Base-by-base conservation (phyloP, 2,113 vertebrate genomes). In the Corythaeola cristata region DNA sequence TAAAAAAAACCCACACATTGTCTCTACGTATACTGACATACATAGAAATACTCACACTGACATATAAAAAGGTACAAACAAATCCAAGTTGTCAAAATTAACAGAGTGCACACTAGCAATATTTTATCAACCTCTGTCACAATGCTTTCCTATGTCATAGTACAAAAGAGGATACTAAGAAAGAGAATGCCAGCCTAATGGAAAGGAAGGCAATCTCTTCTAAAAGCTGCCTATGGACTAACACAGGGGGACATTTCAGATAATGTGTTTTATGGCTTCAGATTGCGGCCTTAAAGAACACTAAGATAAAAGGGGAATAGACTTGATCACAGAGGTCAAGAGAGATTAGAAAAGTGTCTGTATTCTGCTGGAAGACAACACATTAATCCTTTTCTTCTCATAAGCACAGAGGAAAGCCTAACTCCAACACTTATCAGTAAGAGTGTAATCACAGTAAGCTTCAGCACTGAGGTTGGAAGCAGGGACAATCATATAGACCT, bases 81-180 rank as follows among this genome's bases (percentile, higher is more conserved):
- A 94, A 95, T 85, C n/a, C 15, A 23, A 91, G 69, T 75, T 92
- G 91, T 75, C 84, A 96, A 92, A 87, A 87, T 68, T 81, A 96
- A 88, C 23, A 41, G 15, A 90, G 64, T 17, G 17, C 55, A 84
- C 47, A 44, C 66, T 74, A 77, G 72, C 88, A 96, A 93, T 92
- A 85, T 80, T 95, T 80, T 78, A 69, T 58, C 63, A 73, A 27
- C 55, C 67, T 95, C 55, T 90, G 50, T 37, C 66, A 72, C 35
- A 52, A 60, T 35, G 63, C 71, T 19, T 87, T 74, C 52, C 53
- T 30, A 8, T 39, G 32, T 47, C 45, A 53, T 30, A n/a, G 30
- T 60, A 63, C 56, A 78, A 37, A 56, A 59, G 53, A 78, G 32
- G 44, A 50, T 53, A 55, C 1, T 75, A 28, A 12, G 23, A 24